Conservation (phyloP, 2,113 vertebrate genomes). For the Hoplias malabaricus region DNA sequence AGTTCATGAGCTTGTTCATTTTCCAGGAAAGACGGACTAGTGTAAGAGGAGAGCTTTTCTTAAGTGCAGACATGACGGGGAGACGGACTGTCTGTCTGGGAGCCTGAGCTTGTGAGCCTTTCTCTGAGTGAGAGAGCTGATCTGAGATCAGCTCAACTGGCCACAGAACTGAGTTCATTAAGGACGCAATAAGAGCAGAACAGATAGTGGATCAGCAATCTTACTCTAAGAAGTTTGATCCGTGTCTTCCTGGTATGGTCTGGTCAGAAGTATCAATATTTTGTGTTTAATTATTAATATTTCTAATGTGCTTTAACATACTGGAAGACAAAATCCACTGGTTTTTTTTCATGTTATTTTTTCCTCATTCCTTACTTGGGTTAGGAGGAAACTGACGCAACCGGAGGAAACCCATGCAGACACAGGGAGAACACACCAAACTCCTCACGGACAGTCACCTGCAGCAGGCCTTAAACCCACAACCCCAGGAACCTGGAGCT, state of each 20-base stretch:
- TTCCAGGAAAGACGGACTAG: slow-evolving; percentile 28
- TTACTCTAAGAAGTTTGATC: background rate
- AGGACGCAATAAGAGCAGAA: background rate
- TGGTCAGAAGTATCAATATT: background rate
- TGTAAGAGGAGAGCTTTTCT: slow-evolving; percentile 37
- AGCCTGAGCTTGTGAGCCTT: slow-evolving; percentile 33
- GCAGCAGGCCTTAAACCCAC: too few species aligned
- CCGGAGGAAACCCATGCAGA: too few species aligned
- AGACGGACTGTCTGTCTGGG: slow-evolving; percentile 61
- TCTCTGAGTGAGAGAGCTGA: background rate
- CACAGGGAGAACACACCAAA: too few species aligned
- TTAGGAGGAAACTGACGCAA: too few species aligned
- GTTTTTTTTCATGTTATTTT: too few species aligned
- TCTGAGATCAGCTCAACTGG: background rate
- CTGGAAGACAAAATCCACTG: too few species aligned
- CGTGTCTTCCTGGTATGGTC: background rate
- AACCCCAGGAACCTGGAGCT: too few species aligned
- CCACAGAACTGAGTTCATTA: background rate
- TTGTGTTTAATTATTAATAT: too few species aligned
- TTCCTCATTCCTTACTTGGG: too few species aligned
- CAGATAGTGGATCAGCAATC: background rate
- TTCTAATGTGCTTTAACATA: too few species aligned
- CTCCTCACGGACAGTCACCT: too few species aligned
- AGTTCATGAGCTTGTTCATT: slow-evolving; percentile 3
- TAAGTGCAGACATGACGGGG: slow-evolving; percentile 46